Evolutionary conservation across 2,888 invertebrate species (phyloP), one percentile per base, ranked within the genome.

Genomic region (Pseudococcus jackbeardsleyi): DNA sequence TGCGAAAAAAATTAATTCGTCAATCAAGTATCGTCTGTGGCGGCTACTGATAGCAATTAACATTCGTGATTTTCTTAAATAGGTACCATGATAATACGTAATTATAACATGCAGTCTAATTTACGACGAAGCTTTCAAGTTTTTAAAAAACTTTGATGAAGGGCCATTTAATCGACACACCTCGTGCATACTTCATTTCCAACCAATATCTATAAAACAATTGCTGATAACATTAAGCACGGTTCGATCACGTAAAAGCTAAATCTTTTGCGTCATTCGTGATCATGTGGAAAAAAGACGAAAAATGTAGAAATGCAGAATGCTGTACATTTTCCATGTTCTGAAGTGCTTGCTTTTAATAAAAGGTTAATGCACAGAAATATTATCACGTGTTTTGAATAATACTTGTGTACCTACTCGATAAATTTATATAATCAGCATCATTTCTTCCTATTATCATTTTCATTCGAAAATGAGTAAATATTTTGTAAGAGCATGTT

Each of bases 361-460:
- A 82, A 82, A 82, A 82, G 79, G 79, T 82, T 82, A 46, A 42
- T 82, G 79, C 22, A 82, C 79, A 82, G 79, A 82, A 82, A 82
- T 19, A 82, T 46, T 82, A 82, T 82, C 79, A 82, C 79, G 79
- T 82, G 79, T 82, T 82, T 39, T 39, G 17, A 72, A 17, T 82
- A 42, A 39, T 46, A 19, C 39, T 42, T 77, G 39, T 0, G 22
- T 33, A 72, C n/a, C n/a, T n/a, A n/a, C n/a, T 79, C 79, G 42
- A 19, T 72, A 33, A 72, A 19, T 19, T 64, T 22, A 64, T 22
- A 22, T 64, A 22, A 64, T 64, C 64, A 64, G 64, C 9, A 64
- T 22, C 9, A 22, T 64, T 64, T 64, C 22, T 77, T 77, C 33
- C 19, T 77, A 17, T 72, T 72, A 72, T 72, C 72, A 72, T 8